A percentile compares a stretch with the other conserved stretches of the same genome.
These are phyloP conservation scores for Aproaerema taeniolella DNA, from an alignment of 2,888 invertebrate species.

Conservation along the genomic window DNA sequence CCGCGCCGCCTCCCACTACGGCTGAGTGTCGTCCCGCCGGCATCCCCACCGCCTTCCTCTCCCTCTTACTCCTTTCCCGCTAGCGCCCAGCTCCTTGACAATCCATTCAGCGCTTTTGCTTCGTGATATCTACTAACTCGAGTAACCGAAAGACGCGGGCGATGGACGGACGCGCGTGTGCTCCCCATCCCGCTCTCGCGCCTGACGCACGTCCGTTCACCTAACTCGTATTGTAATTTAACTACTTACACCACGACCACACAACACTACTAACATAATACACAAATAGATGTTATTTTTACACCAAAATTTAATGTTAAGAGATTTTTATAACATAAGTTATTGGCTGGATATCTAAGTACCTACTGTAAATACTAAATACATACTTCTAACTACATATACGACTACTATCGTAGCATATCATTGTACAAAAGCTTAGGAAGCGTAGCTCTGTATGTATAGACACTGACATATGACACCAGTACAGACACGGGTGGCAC, in stretches of 20 bases:
- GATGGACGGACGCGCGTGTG: constrained; percentile 69
- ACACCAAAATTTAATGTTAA: constrained; percentile 61
- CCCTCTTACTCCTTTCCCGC: constrained; percentile 22
- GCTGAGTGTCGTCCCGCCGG: constrained; percentile 61
- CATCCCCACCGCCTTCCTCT: constrained; percentile 33
- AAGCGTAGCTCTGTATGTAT: constrained; percentile 36
- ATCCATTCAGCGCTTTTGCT: constrained; percentile 63
- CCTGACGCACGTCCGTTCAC: constrained; percentile 67
- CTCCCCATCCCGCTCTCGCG: constrained; percentile 15
- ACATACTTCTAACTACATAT: constrained; percentile 38
- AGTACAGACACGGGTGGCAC: constrained; percentile 19
- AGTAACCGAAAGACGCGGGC: constrained; percentile 64
- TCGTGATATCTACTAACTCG: constrained; percentile 61
- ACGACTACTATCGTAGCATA: constrained; percentile 30
- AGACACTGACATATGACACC: constrained; percentile 47
- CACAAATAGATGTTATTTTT: constrained; percentile 76
- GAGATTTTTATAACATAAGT: constrained; percentile 40
- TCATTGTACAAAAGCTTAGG: constrained; percentile 22
- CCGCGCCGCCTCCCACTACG: constrained; percentile 66
- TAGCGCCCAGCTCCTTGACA: constrained; percentile 25
- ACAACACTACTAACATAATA: constrained; percentile 71
- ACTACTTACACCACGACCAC: constrained; percentile 59
- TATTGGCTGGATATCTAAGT: constrained; percentile 48
- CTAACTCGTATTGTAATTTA: constrained; percentile 35
- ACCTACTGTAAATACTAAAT: constrained; percentile 24